Conservation (phyloP, 1,140 invertebrate species). For the Leptoteleia sp. region DNA sequence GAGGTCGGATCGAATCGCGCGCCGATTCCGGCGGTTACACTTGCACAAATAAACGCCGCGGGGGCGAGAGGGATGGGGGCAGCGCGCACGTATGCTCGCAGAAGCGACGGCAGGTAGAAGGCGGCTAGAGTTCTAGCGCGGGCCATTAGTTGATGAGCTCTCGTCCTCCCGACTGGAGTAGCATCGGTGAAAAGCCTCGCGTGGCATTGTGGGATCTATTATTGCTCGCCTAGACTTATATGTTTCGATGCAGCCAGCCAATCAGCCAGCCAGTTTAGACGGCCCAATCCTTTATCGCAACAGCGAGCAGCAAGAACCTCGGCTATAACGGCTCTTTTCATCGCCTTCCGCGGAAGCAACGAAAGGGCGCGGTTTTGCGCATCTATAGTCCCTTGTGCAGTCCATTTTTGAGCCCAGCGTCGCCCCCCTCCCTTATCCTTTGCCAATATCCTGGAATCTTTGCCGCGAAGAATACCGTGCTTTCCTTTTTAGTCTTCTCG, state of each 20-base stretch:
- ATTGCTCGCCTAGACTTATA: constrained; percentile 78
- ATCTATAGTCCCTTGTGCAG: constrained; percentile 53
- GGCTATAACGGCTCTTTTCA: constrained; percentile 61
- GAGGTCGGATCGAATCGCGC: constrained; percentile 33
- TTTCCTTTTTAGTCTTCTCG: constrained; percentile 29
- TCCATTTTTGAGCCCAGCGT: constrained; percentile 53
- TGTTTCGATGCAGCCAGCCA: constrained; percentile 74
- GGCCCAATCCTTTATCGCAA: constrained; percentile 59
- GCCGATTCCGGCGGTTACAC: constrained; percentile 9
- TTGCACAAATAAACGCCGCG: constrained; percentile 8
- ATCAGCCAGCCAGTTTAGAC: constrained; percentile 63
- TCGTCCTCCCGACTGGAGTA: constrained; percentile 46
- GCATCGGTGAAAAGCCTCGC: constrained; percentile 74
- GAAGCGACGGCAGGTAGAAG: constrained; percentile 66
- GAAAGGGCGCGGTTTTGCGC: constrained; percentile 68
- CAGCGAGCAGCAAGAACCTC: constrained; percentile 56
- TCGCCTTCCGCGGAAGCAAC: constrained; percentile 45
- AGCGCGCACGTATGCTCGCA: constrained; percentile 64
- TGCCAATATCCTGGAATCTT: constrained; percentile 46
- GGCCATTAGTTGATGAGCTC: constrained; percentile 82
- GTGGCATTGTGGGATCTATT: constrained; percentile 79
- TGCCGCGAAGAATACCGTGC: constrained; percentile 32
- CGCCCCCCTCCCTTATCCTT: constrained; percentile 45
- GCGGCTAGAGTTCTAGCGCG: constrained; percentile 78
- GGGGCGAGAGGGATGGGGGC: background rate